phyloP scores from a whole-genome alignment of 2,797 vertebrate species.

The Paguma larvata region DNA sequence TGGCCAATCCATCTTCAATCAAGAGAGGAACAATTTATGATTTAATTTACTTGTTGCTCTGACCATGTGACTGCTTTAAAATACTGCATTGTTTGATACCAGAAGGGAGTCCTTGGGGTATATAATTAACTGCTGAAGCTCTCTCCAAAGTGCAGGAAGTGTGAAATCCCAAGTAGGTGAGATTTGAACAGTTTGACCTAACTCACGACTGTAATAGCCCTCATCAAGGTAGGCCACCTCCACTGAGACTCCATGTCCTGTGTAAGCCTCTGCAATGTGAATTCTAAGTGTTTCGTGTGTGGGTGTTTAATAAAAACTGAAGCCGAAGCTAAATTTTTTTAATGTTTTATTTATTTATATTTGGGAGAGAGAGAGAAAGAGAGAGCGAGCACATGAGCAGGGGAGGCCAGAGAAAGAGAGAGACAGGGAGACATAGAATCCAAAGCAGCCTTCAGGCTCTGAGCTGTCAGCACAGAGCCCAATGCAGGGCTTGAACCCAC shows the following conservation, averaged over 20 bases:
- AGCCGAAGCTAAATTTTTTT: not conserved
- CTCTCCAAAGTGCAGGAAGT: not conserved
- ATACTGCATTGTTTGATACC: not conserved
- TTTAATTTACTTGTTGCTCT: not conserved
- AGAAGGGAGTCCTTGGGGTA: not conserved
- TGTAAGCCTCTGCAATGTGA: not conserved
- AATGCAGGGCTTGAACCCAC: no score
- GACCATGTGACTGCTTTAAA: not conserved
- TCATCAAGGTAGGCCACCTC: not conserved
- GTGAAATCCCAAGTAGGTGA: not conserved
- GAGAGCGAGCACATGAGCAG: no score
- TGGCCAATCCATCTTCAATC: not conserved
- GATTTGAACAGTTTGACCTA: not conserved
- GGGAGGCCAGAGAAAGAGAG: no score
- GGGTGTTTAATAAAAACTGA: not conserved
- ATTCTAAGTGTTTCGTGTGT: not conserved
- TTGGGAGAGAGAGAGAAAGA: no score
- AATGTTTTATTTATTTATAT: no score
- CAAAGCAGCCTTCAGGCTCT: no score
- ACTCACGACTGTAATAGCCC: not conserved
- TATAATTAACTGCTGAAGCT: not conserved
- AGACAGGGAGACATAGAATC: no score
- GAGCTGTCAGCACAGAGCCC: no score
- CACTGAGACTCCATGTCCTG: not conserved
- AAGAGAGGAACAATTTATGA: not conserved